Evolutionary conservation across 2,797 vertebrate genomes (phyloP), one percentile per base, ranked within the genome.

Genomic region (Coendou prehensilis): DNA sequence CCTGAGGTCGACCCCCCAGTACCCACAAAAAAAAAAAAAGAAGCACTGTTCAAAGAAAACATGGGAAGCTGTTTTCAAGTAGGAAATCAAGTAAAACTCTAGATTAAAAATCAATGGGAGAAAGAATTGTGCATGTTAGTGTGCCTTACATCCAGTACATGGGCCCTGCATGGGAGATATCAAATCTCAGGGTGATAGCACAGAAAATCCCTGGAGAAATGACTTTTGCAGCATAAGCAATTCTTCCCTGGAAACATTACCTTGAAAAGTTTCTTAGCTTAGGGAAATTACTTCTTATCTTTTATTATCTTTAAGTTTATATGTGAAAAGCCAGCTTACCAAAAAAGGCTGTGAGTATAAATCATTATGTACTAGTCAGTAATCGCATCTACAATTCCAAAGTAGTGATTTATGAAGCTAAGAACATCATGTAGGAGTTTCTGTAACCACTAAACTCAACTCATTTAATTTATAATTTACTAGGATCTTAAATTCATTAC

Each of bases 401-500:
- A 84, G 59, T 26, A 84, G 47, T 78, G 79, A 97, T 90, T 93
- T 87, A 75, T 71, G 76, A 94, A 61, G 18, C 63, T 61, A 93
- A 17, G 20, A 95, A 69, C 52, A 93, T 81, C 75, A 90, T 91
- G 67, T 67, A 33, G 33, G 63, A 61, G 30, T 75, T 76, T 92
- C 76, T 59, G 4, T 81, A 84, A 47, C 13, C 87, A 28, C 50
- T 63, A 76, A 80, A 54, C n/a, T 73, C n/a, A 45, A 20, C 30
- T 71, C 75, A 64, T 76, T 95, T 86, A 95, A 89, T 94, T 96
- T 91, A 87, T 73, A 73, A 88, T 87, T 89, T 89, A 82, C 83
- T 67, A 56, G 14, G 52, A 87, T 96, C 61, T 87, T 80, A 92
- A 61, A 61, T 96, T 67, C 85, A 61, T 75, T 87, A 71, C 30